phyloP scores from a whole-genome alignment of 2,113 vertebrate genomes.

The Salminus brasiliensis region DNA sequence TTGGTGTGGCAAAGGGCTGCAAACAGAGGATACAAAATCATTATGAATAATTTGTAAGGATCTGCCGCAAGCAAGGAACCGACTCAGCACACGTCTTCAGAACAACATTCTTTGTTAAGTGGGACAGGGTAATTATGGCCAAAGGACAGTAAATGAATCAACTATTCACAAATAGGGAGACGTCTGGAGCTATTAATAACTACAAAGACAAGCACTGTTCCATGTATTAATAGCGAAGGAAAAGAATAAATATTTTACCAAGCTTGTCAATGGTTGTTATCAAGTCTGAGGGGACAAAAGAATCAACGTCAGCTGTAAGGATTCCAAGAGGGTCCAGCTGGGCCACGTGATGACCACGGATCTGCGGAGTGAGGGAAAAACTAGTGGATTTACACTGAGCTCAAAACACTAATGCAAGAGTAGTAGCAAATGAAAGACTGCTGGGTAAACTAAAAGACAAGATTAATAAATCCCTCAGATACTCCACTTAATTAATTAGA shows the following conservation, averaged over 20 bases:
- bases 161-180: conserved; percentile 5
- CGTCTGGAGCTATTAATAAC: conserved; percentile 1
- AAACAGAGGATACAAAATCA: conserved; percentile 10
- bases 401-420: conserved; percentile 44
- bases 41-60: conserved; percentile 1
- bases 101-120: conserved; percentile 21
- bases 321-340: conserved; percentile 71
- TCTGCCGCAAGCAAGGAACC: conserved; percentile 20
- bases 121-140: conserved; percentile 16
- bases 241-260: conserved; percentile 54
- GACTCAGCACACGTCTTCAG: conserved; percentile 19
- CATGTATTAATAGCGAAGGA: not conserved
- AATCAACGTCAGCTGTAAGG: conserved; percentile 70
- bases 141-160: not conserved
- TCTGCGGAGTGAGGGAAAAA: conserved; percentile 42
- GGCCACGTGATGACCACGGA: conserved; percentile 70
- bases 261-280: conserved; percentile 75
- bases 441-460: conserved; percentile 66
- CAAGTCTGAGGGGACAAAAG: conserved; percentile 70
- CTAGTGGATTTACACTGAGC: conserved; percentile 15
- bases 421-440: conserved; percentile 59
- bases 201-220: conserved; percentile 6
- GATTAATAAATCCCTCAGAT: conserved; percentile 77
- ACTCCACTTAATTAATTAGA: conserved; percentile 69
- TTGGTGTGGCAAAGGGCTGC: not conserved